Conservation (phyloP, 2,113 vertebrate species). For the Hemiscyllium ocellatum region DNA sequence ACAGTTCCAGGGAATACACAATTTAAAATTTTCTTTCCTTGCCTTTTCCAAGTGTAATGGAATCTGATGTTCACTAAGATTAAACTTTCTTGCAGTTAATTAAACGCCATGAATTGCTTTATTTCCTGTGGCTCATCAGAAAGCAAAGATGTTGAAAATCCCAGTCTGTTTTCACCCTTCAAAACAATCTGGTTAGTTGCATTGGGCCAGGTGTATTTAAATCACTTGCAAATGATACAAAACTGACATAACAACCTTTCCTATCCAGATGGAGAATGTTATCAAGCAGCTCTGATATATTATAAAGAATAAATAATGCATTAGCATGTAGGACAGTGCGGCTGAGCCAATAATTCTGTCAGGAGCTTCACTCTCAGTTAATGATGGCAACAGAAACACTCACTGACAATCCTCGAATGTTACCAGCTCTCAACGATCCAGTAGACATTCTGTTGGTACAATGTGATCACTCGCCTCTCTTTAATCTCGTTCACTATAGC, state of each 20-base stretch:
- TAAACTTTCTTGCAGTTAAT: not conserved
- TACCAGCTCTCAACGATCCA: not conserved
- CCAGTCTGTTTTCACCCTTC: not conserved
- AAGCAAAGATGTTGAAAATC: not conserved
- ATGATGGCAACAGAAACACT: not conserved
- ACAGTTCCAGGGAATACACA: not conserved
- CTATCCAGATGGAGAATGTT: not conserved
- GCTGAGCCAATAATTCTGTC: not conserved
- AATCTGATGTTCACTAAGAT: not conserved
- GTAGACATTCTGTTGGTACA: not conserved
- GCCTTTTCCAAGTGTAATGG: not conserved
- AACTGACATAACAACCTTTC: not conserved
- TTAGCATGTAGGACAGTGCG: not conserved
- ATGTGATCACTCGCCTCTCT: not conserved
- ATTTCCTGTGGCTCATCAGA: not conserved
- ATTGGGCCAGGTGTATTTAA: not conserved
- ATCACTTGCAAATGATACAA: not conserved
- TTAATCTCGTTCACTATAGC: constrained; percentile 23
- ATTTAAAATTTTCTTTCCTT: not conserved
- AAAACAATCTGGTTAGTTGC: not conserved
- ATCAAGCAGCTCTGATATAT: not conserved
- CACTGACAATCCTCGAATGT: not conserved
- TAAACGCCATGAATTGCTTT: not conserved
- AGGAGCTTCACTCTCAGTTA: not conserved
- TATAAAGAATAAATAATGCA: not conserved